Base-by-base conservation (phyloP, 2,888 invertebrate species). In the Danaus chrysippus region DNA sequence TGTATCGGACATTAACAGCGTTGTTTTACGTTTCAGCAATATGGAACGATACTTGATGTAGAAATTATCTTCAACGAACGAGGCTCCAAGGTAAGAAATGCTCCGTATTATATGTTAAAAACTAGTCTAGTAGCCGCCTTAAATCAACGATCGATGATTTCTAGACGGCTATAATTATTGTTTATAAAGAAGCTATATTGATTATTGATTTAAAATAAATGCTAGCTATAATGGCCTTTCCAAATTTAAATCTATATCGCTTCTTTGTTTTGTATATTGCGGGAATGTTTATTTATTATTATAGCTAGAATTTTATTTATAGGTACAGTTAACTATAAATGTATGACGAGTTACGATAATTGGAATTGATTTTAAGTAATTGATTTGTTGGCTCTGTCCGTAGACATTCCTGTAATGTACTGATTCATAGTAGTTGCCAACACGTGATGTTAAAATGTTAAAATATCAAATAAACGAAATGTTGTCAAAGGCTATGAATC, bases 41-140 rank as follows among this genome's bases (percentile, higher is more conserved):
- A 97, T 93, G 99, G 99, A 86, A 95, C 96, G 82, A 99, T 99
- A 87, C 94, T 99, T 90, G 99, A 99, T 92, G 99, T 99, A 91
- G 99, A 99, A 94, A 99, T 99, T 83, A 99, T 99, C 91, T 99
- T 99, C 94, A 99, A 99, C 92, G 99, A 99, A 93, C 94, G 99
- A 77, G 99, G 99, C 91, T 99, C 99, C 78, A 99, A 99, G 98
- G 99, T 99, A 96, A 95, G 97, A 87, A 78, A 69, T 70, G 66
- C 73, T 77, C 68, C 70, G 60, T 62, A 46, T 58, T 53, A 10
- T 54, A 58, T 69, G 17, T 69, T 62, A 63, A 63, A 62, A 56
- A 58, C 41, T 42, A 63, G 42, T 42, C 70, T 73, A 82, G 84
- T 82, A 83, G 85, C 86, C 74, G 81, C 75, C 73, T 84, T 82